A percentile compares a stretch with the other conserved stretches of the same genome.
phyloP scores from a whole-genome alignment of 1,140 invertebrate species.

The Magallana angulata region DNA sequence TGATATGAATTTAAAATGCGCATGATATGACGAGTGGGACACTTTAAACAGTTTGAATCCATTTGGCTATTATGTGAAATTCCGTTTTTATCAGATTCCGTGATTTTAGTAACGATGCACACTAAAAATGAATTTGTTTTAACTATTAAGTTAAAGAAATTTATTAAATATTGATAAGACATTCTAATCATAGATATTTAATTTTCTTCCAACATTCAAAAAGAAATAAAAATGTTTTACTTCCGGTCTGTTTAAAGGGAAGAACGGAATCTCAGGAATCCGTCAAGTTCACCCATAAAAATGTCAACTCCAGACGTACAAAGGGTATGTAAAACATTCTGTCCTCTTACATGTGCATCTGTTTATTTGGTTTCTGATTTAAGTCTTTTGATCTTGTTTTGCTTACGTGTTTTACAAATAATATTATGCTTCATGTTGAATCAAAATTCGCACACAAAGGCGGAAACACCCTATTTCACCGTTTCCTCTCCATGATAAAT shows the following conservation, averaged over 20 bases:
- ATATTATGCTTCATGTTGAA: not conserved
- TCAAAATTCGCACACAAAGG: slow-evolving; percentile 26
- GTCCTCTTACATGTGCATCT: not conserved
- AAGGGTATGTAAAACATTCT: slow-evolving; percentile 55
- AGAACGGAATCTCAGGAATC: slow-evolving; percentile 30
- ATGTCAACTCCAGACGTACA: slow-evolving; percentile 68
- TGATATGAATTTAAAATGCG: too few species aligned
- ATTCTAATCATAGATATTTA: not conserved
- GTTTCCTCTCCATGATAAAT: not conserved
- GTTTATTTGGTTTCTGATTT: not conserved
- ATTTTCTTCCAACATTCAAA: not conserved
- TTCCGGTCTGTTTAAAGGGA: slow-evolving; percentile 36
- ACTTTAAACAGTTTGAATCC: too few species aligned
- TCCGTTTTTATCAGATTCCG: slow-evolving; percentile 14
- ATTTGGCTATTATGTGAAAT: not conserved
- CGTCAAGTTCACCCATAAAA: slow-evolving; percentile 33
- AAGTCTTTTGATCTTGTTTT: not conserved
- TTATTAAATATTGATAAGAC: not conserved
- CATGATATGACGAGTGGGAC: too few species aligned
- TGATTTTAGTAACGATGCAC: not conserved
- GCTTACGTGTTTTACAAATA: not conserved
- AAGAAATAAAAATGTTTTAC: not conserved
- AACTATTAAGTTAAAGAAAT: not conserved
- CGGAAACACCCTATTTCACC: slow-evolving; percentile 4
- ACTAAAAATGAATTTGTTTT: not conserved